Conservation (phyloP, 2,113 vertebrate species). For the Sylvilagus bachmani region DNA sequence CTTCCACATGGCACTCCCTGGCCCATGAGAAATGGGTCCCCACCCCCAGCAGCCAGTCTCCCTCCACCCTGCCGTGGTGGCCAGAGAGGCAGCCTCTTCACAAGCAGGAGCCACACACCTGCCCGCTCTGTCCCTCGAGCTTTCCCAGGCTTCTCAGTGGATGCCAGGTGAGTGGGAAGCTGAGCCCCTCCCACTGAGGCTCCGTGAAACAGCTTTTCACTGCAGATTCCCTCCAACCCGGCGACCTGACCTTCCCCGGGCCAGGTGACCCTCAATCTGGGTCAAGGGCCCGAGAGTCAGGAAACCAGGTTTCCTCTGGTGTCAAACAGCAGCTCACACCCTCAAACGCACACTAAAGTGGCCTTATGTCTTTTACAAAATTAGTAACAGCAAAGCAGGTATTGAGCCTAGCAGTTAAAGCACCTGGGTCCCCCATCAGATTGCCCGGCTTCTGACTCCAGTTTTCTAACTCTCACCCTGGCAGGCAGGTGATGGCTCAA, state of each 20-base stretch:
- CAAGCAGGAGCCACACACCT: too few species aligned
- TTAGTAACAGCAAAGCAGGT: too few species aligned
- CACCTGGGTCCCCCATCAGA: too few species aligned
- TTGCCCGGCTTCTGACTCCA: too few species aligned
- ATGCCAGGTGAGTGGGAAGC: not conserved
- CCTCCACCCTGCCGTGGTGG: accelerated
- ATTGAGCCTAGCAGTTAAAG: too few species aligned
- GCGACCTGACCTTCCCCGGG: not conserved
- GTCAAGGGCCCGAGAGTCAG: not conserved
- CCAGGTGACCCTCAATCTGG: not conserved
- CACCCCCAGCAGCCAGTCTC: accelerated
- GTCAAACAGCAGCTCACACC: not conserved
- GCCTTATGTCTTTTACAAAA: not conserved
- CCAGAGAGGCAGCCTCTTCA: not conserved
- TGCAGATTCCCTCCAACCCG: not conserved
- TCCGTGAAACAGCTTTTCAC: not conserved
- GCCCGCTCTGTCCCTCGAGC: not conserved
- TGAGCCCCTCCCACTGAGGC: not conserved
- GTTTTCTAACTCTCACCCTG: too few species aligned
- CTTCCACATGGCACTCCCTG: not conserved
- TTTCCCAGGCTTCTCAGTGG: not conserved
- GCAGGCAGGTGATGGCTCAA: too few species aligned
- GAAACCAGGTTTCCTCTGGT: not conserved
- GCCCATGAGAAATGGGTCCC: not conserved
- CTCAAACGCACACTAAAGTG: not conserved